phyloP scores from a whole-genome alignment of 2,113 vertebrate species.

The Hemiscyllium ocellatum region DNA sequence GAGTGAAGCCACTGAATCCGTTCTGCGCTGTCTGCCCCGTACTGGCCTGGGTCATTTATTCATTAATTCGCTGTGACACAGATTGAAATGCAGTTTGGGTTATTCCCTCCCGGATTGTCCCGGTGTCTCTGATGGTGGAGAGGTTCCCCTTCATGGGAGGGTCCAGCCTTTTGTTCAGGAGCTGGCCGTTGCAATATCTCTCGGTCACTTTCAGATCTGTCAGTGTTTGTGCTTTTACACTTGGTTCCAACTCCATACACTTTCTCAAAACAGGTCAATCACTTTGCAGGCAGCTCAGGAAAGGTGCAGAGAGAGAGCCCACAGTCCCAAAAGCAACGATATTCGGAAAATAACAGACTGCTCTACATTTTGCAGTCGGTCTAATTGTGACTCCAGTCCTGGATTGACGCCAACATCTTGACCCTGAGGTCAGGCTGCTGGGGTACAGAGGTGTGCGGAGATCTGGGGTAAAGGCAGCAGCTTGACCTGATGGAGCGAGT shows the following conservation, averaged over 20 bases:
- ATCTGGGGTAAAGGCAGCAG: too few species aligned
- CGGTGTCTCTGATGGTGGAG: too few species aligned
- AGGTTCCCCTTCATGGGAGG: background rate
- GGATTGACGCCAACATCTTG: background rate
- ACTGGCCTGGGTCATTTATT: background rate
- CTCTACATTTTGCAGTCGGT: too few species aligned
- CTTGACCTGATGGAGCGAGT: too few species aligned
- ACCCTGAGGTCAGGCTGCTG: background rate
- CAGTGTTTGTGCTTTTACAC: background rate
- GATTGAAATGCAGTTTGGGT: background rate
- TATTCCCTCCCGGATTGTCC: too few species aligned
- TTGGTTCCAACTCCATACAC: background rate
- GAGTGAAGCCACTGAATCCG: background rate
- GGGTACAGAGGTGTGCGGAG: too few species aligned
- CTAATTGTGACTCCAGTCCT: too few species aligned
- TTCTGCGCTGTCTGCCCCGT: background rate
- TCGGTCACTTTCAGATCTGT: background rate
- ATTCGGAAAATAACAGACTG: too few species aligned
- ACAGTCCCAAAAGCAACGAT: too few species aligned
- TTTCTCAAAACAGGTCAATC: background rate
- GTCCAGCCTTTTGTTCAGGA: background rate
- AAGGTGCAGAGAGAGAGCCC: background rate
- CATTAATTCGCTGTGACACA: background rate
- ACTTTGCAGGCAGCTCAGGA: background rate
- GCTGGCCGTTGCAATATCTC: background rate